A percentile compares a stretch with the other conserved stretches of the same genome.
Evolutionary conservation across 1,140 invertebrate genomes (phyloP).

Genomic region (Zaprionus davidi): DNA sequence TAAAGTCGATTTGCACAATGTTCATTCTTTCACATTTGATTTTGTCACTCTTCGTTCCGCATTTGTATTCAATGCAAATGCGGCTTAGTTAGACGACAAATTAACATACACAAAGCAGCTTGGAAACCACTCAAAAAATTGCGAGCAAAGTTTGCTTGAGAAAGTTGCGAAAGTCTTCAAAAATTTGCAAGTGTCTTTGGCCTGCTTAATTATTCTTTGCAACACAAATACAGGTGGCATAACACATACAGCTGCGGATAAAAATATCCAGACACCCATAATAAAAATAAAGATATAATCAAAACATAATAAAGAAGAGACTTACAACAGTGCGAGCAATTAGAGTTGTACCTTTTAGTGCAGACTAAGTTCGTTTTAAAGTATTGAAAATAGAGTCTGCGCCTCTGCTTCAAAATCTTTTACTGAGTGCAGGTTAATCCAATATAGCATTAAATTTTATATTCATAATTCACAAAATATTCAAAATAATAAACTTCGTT

Average conservation of each 20-base stretch:
- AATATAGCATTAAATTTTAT: no score
- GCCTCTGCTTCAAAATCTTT: no score
- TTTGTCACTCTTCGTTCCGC: conserved; percentile 18
- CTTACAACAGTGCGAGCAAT: no score
- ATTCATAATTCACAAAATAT: no score
- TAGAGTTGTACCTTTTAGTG: no score
- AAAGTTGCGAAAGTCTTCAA: neutral
- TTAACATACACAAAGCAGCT: conserved; percentile 24
- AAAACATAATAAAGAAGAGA: no score
- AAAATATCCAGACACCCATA: no score
- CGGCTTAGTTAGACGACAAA: neutral
- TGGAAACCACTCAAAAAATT: conserved; percentile 19
- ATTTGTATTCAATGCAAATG: conserved; percentile 69
- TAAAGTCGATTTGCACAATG: conserved; percentile 76
- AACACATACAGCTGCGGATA: neutral
- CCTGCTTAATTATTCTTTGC: conserved; percentile 1
- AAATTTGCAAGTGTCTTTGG: neutral
- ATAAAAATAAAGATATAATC: no score
- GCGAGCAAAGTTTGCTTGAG: neutral
- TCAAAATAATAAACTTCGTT: no score
- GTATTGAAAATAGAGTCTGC: no score
- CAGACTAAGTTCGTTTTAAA: no score
- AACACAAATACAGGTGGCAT: neutral
- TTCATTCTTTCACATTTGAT: conserved; percentile 35
- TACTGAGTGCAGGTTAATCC: no score